phyloP scores from a whole-genome alignment of 2,888 invertebrate genomes.

The Archips crataeganus region DNA sequence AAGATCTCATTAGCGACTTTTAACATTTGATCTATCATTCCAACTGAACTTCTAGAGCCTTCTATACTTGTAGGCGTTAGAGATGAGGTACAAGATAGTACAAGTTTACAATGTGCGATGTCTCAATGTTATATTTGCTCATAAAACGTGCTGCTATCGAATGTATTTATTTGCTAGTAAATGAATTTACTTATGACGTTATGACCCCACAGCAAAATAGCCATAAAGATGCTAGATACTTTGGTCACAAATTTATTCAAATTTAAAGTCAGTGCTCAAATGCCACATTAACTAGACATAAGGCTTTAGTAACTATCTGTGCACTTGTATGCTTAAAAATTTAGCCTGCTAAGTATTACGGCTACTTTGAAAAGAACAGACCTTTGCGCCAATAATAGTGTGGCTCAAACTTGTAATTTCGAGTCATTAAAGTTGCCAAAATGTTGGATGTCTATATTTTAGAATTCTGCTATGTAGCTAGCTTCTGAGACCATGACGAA shows the following conservation, averaged over 20 bases:
- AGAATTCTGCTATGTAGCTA: slow-evolving; percentile 42
- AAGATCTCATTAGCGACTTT: slow-evolving; percentile 41
- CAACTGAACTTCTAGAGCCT: slow-evolving; percentile 31
- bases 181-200: slow-evolving; percentile 12
- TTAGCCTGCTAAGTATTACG: neutral
- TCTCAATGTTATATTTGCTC: slow-evolving; percentile 36
- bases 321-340: slow-evolving; percentile 29
- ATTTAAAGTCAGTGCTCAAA: slow-evolving; percentile 34
- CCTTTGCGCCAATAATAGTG: slow-evolving; percentile 33
- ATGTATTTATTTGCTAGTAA: slow-evolving; percentile 31
- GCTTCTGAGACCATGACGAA: slow-evolving; percentile 58
- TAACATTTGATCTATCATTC: slow-evolving; percentile 37
- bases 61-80: slow-evolving; percentile 23
- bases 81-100: slow-evolving; percentile 34
- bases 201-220: slow-evolving; percentile 22
- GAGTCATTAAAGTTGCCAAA: slow-evolving; percentile 45
- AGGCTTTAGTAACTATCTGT: slow-evolving; percentile 21
- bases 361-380: slow-evolving; percentile 34
- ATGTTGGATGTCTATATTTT: slow-evolving; percentile 41
- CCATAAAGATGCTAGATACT: slow-evolving; percentile 34
- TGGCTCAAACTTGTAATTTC: slow-evolving; percentile 57
- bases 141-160: slow-evolving; percentile 21
- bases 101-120: slow-evolving; percentile 38
- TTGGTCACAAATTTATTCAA: slow-evolving; percentile 28
- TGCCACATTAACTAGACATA: slow-evolving; percentile 25